These are phyloP conservation scores for Ormia ochracea DNA, from an alignment of 2,888 invertebrate species.

Conservation along the genomic window DNA sequence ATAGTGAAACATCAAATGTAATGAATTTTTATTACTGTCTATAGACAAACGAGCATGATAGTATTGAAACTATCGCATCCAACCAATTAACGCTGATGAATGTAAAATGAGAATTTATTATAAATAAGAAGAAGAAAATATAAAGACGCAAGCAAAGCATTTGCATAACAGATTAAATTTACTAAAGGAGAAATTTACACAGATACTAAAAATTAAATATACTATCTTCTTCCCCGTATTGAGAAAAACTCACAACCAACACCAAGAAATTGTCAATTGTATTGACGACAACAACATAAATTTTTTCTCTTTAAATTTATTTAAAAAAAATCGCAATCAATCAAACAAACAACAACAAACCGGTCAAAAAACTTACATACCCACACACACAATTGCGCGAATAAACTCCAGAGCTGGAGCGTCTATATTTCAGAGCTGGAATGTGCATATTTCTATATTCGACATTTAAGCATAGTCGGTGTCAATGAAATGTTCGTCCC, in stretches of 20 bases:
- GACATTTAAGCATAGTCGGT: no score
- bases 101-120: conserved; percentile 45
- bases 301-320: conserved; percentile 14
- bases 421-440: no score
- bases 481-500: no score
- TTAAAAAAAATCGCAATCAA: conserved; percentile 26
- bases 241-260: no score
- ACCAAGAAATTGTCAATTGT: conserved; percentile 39
- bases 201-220: conserved; percentile 6
- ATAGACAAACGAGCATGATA: background rate
- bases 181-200: conserved; percentile 17
- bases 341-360: conserved; percentile 12
- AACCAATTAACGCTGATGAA: conserved; percentile 31
- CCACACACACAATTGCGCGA: no score
- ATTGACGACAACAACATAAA: conserved; percentile 37
- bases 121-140: background rate
- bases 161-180: conserved; percentile 31
- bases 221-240: no score
- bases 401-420: no score
- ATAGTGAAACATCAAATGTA: conserved; percentile 3
- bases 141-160: conserved; percentile 26
- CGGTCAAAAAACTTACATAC: conserved; percentile 27
- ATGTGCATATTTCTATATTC: no score
- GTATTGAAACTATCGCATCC: background rate
- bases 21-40: background rate